Evolutionary conservation across 2,797 vertebrate species (phyloP).

Genomic region (Eleutherodactylus coqui): DNA sequence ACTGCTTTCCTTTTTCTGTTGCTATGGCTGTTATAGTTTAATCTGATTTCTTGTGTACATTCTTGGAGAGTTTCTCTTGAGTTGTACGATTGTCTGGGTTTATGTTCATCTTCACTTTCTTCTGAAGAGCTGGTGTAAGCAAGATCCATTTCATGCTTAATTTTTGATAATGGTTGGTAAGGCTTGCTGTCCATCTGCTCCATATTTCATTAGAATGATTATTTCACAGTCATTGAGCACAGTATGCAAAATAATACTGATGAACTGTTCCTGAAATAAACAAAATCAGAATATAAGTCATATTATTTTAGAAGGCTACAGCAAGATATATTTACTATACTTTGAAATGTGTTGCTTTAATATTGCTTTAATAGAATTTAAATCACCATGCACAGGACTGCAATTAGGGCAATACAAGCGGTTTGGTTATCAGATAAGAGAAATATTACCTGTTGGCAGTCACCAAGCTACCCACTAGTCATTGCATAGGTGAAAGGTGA

Average conservation of each 20-base stretch:
- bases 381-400: neutral
- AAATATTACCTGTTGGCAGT: no score
- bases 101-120: slow-evolving; percentile 91
- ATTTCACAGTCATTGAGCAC: slow-evolving; percentile 82
- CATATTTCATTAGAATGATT: slow-evolving; percentile 81
- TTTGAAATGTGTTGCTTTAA: neutral
- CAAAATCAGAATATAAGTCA: neutral
- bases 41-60: slow-evolving; percentile 89
- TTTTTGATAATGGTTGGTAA: slow-evolving; percentile 95
- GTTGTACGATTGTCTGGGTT: slow-evolving; percentile 89
- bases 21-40: slow-evolving; percentile 89
- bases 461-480: no score
- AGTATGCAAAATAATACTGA: slow-evolving; percentile 54
- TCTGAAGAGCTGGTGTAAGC: slow-evolving; percentile 95
- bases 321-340: neutral
- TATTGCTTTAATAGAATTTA: no score
- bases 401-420: neutral
- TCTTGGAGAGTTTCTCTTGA: slow-evolving; percentile 94
- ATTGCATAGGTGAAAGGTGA: no score
- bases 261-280: slow-evolving; percentile 10
- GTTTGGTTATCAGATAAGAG: no score
- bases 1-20: slow-evolving; percentile 86
- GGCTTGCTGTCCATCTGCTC: slow-evolving; percentile 98
- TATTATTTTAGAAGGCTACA: neutral
- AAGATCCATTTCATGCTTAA: slow-evolving; percentile 94